Evolutionary conservation across 2,113 vertebrate genomes (phyloP).

Genomic region (Platysternon megacephalum): DNA sequence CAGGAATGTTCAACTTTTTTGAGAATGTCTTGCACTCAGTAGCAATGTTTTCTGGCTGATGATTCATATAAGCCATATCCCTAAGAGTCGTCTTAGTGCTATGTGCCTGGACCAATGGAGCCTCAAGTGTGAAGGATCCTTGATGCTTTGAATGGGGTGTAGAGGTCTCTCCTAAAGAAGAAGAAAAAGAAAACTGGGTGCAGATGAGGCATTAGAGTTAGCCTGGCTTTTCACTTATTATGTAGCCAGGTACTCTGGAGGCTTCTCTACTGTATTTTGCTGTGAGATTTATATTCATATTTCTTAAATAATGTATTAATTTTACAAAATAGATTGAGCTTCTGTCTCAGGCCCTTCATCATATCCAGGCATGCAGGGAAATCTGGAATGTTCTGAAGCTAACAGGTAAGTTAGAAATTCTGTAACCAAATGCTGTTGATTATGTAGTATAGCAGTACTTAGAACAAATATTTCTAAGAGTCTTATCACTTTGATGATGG

Average conservation of each 20-base stretch:
- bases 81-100: neutral
- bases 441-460: neutral
- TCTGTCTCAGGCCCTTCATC: conserved; percentile 83
- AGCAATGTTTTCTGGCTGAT: neutral
- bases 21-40: neutral
- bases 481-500: neutral
- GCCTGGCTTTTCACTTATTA: neutral
- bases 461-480: neutral
- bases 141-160: neutral
- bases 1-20: neutral
- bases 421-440: neutral
- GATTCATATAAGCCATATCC: neutral
- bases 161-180: neutral
- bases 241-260: neutral
- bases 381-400: conserved; percentile 87
- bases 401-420: conserved; percentile 80
- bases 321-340: conserved; percentile 76
- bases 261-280: neutral
- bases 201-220: neutral
- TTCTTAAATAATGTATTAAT: conserved; percentile 27
- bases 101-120: neutral
- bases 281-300: neutral
- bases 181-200: rapidly evolving
- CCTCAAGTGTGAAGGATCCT: rapidly evolving
- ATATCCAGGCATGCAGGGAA: conserved; percentile 85